Percentiles rank a stretch among this genome's conserved stretches.
phyloP scores from a whole-genome alignment of 2,113 vertebrate genomes.

The Tupaia tana region DNA sequence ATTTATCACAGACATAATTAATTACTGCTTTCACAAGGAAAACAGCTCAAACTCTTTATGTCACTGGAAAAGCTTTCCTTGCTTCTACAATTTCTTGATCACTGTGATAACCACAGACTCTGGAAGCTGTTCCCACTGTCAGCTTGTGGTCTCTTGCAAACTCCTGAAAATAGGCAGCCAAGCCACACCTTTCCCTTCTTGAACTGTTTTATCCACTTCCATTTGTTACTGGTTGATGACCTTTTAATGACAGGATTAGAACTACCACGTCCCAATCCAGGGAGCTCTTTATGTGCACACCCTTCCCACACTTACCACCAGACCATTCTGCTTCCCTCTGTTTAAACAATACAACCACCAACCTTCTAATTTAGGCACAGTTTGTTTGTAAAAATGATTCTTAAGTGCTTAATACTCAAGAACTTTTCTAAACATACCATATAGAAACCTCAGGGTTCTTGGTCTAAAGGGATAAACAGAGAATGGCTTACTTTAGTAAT shows the following conservation, averaged over 20 bases:
- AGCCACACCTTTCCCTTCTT: not conserved
- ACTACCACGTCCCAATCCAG: not conserved
- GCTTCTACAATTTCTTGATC: not conserved
- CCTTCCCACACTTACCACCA: not conserved
- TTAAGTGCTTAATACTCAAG: not conserved
- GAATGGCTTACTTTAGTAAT: not conserved
- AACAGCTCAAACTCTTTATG: not conserved
- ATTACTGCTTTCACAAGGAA: constrained; percentile 34
- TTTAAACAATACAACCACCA: not conserved
- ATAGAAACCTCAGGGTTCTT: not conserved
- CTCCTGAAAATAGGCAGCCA: not conserved
- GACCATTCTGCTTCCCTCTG: not conserved
- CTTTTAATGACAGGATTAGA: not conserved
- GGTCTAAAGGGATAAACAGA: not conserved
- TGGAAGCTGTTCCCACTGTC: rapidly evolving
- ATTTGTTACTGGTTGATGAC: not conserved
- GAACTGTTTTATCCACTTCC: not conserved
- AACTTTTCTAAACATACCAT: not conserved
- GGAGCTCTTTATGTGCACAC: too few species aligned
- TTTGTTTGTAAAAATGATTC: not conserved
- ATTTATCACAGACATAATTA: constrained; percentile 22
- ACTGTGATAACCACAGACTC: not conserved
- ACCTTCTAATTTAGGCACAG: not conserved
- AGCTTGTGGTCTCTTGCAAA: not conserved
- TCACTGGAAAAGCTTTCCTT: not conserved